Evolutionary conservation across 2,797 vertebrate genomes (phyloP), one percentile per base, ranked within the genome.

Genomic region (Poecilia wingei): DNA sequence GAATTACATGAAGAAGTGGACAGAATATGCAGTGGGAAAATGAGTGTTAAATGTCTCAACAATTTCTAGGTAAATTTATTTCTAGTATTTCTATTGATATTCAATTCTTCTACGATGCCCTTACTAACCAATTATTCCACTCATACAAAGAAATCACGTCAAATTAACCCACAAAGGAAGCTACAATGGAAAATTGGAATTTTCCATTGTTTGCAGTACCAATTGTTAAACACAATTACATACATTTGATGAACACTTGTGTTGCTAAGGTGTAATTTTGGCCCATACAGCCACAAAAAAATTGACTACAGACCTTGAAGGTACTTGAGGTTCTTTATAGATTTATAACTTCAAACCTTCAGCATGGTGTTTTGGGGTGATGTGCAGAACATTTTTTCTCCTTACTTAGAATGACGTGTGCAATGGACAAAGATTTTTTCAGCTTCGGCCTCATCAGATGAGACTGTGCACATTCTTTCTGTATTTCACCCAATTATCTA

Each of bases 1-100:
- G 13, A 31, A 33, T 43, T 75, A 33, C 61, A 43, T 20, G n/a
- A 14, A 70, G 39, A 47, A 49, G 81, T 64, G 25, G 78, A 69
- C 14, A 69, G 22, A 43, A 69, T 6, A 69, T 20, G 3, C 39
- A 69, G 22, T 5, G 20, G 33, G 49, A 1, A 6, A 82, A 74
- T 28, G 28, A 39, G 64, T 13, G 43, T 18, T 0, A 7, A 70
- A 25, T 3, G 3, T 61, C 4, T 49, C 31, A 16, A 13, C 22
- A 39, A 28, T 33, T 39, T 66, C 61, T 33, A 39, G 18, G 36
- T 39, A 39, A 20, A 66, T 68, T 10, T 25, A 68, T 41, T 41
- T 66, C 1, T 20, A 39, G 22, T 64, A 25, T 68, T 68, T 13
- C 22, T 43, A 22, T 43, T 69, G 12, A n/a, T 5, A 25, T 43